Conservation (phyloP, 2,888 invertebrate species). For the Orchesella flavescens region DNA sequence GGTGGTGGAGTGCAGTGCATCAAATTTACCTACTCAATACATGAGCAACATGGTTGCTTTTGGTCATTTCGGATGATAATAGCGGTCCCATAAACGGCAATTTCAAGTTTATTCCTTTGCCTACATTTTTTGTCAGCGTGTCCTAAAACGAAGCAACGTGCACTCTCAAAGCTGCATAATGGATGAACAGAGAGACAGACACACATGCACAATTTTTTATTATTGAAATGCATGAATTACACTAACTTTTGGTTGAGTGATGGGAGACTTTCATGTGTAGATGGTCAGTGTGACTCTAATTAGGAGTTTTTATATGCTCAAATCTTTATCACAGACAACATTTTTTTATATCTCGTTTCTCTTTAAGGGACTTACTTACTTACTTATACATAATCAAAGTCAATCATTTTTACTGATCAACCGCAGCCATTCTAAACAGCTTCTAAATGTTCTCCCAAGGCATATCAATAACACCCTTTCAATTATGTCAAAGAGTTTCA, state of each 20-base stretch:
- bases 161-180: background rate
- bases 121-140: slow-evolving; percentile 13
- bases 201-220: slow-evolving; percentile 20
- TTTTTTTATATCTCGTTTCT: background rate
- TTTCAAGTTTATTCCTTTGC: slow-evolving; percentile 52
- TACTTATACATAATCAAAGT: background rate
- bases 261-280: background rate
- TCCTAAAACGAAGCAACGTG: background rate
- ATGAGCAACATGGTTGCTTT: slow-evolving; percentile 26
- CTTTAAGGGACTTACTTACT: background rate
- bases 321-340: too few relatives aligned
- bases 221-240: background rate
- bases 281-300: slow-evolving; percentile 4
- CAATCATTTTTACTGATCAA: background rate
- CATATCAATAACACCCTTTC: slow-evolving; percentile 48
- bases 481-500: slow-evolving; percentile 33
- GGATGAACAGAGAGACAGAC: background rate
- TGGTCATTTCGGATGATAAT: slow-evolving; percentile 34
- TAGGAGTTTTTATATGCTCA: background rate
- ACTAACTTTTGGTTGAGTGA: background rate
- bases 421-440: slow-evolving; percentile 27
- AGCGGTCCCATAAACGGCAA: slow-evolving; percentile 52
- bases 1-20: slow-evolving; percentile 2
- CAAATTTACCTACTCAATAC: background rate
- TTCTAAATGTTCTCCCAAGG: slow-evolving; percentile 42